Evolutionary conservation across 2,113 vertebrate genomes (phyloP).

Genomic region (Grallaria varia): DNA sequence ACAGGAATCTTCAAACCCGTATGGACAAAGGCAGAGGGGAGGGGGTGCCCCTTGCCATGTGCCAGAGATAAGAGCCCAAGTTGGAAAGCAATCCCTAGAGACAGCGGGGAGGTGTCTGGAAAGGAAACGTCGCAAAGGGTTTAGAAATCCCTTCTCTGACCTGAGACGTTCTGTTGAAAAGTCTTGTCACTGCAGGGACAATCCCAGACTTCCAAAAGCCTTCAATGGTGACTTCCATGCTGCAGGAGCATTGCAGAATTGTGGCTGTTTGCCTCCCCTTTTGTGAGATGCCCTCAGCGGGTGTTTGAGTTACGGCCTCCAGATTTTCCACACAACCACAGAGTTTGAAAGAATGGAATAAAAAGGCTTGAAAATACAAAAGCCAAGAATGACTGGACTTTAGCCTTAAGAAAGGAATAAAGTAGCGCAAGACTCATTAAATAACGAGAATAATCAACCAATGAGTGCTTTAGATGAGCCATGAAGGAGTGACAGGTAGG

Average conservation of each 20-base stretch:
- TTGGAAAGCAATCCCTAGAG: background rate
- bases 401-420: background rate
- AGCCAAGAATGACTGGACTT: background rate
- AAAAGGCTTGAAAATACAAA: background rate
- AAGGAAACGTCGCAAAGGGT: background rate
- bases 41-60: rapidly evolving
- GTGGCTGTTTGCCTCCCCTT: background rate
- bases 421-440: background rate
- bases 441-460: background rate
- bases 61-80: background rate
- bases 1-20: background rate
- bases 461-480: background rate
- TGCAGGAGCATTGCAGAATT: background rate
- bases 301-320: background rate
- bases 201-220: background rate
- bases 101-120: background rate
- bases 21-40: background rate
- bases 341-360: background rate
- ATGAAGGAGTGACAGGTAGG: background rate
- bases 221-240: background rate
- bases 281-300: background rate
- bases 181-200: background rate
- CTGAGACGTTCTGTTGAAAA: background rate
- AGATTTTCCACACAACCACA: background rate
- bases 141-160: rapidly evolving